phyloP scores from a whole-genome alignment of 1,140 invertebrate genomes.

The Drosophila murphyi region DNA sequence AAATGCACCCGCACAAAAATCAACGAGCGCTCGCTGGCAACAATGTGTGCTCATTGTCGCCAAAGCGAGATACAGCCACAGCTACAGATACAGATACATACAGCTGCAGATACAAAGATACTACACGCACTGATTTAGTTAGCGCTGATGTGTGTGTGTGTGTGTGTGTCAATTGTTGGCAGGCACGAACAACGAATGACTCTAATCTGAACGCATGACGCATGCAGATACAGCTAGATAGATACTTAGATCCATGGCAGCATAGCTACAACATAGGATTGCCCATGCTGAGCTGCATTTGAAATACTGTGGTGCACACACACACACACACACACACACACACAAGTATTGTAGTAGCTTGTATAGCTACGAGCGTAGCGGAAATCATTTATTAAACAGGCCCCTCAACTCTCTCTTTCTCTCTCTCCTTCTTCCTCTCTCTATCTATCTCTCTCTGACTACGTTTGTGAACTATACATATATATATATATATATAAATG shows the following conservation, averaged over 20 bases:
- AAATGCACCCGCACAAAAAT: slow-evolving; percentile 75
- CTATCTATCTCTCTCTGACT: not conserved
- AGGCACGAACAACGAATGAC: slow-evolving; percentile 64
- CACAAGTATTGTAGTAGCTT: too few species aligned
- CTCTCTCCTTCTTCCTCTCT: not conserved
- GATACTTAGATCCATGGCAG: slow-evolving; percentile 13
- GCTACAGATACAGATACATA: slow-evolving; percentile 39
- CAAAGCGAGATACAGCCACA: slow-evolving; percentile 1
- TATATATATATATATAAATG: slow-evolving; percentile 1
- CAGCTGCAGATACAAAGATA: slow-evolving; percentile 54
- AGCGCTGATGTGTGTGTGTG: slow-evolving; percentile 10
- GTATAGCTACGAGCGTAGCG: slow-evolving; percentile 52
- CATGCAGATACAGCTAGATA: slow-evolving; percentile 50
- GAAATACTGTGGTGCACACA: slow-evolving; percentile 23
- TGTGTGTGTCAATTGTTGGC: slow-evolving; percentile 62
- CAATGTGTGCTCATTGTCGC: slow-evolving; percentile 77
- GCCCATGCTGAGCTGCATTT: slow-evolving; percentile 50
- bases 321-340: too few species aligned
- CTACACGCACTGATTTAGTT: slow-evolving; percentile 77
- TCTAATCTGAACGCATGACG: slow-evolving; percentile 68
- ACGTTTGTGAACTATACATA: not conserved
- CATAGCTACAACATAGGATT: slow-evolving; percentile 6
- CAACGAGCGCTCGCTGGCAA: slow-evolving; percentile 39
- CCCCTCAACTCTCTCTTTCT: slow-evolving; percentile 5
- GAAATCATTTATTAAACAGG: slow-evolving; percentile 80